phyloP scores from a whole-genome alignment of 2,888 invertebrate species.

The Epiblema foenella region DNA sequence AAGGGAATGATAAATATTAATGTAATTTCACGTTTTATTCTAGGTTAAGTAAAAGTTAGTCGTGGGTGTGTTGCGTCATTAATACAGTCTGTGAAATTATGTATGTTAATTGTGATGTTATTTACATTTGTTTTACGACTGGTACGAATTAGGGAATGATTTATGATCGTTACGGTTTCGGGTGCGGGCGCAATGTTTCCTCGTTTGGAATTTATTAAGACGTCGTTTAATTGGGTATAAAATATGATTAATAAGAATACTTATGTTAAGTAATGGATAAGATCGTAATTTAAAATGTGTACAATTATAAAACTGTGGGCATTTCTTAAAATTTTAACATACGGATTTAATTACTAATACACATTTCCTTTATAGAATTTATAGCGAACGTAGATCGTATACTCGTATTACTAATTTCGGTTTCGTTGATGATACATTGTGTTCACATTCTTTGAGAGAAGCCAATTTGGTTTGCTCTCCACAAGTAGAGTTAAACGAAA shows the following conservation, averaged over 20 bases:
- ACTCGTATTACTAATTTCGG: too few relatives aligned
- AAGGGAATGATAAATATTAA: constrained; percentile 28
- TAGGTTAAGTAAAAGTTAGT: constrained; percentile 32
- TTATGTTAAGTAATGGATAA: background rate
- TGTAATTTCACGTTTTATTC: constrained; percentile 41
- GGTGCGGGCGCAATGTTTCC: background rate
- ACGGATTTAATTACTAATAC: constrained; percentile 1
- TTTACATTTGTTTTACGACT: constrained; percentile 26
- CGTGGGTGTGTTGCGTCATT: constrained; percentile 30
- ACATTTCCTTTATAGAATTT: background rate
- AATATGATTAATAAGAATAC: background rate
- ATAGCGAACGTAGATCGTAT: background rate
- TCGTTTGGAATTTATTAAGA: constrained; percentile 1
- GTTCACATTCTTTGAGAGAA: background rate
- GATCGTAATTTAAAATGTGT: background rate
- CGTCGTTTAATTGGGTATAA: background rate
- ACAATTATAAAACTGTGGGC: too few relatives aligned
- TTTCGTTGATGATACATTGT: background rate
- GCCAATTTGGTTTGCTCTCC: background rate
- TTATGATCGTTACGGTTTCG: constrained; percentile 15
- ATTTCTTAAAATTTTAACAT: background rate
- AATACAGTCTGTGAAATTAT: constrained; percentile 7
- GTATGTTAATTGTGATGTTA: constrained; percentile 32
- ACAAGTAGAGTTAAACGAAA: background rate
- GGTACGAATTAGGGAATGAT: constrained; percentile 33